Evolutionary conservation across 2,113 vertebrate genomes (phyloP).

Genomic region (Neopipo cinnamomea): DNA sequence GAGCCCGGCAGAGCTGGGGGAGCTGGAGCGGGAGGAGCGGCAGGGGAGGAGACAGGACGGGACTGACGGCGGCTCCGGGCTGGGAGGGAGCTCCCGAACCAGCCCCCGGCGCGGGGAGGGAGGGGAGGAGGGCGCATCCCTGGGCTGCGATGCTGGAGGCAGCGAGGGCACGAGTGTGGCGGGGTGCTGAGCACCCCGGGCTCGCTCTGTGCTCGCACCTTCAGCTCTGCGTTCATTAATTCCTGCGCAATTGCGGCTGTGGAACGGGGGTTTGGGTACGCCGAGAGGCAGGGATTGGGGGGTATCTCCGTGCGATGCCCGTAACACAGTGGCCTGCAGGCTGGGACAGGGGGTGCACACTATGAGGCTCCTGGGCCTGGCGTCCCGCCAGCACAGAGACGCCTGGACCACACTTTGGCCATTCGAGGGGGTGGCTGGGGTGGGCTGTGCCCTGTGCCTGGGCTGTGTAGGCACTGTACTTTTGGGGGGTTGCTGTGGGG

Average conservation of each 20-base stretch:
- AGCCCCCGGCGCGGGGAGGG: not conserved
- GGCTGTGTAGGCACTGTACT: accelerated
- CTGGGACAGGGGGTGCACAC: accelerated
- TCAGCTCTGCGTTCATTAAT: accelerated
- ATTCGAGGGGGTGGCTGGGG: not conserved
- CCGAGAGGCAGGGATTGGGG: not conserved
- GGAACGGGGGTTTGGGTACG: not conserved
- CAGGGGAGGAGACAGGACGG: slow-evolving; percentile 38
- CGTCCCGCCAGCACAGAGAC: not conserved
- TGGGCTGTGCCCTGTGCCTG: not conserved
- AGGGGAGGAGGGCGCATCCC: not conserved
- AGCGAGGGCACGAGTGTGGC: not conserved
- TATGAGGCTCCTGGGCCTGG: not conserved
- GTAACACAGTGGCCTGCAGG: accelerated
- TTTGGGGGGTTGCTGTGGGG: not conserved
- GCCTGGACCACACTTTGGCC: not conserved
- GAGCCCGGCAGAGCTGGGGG: not conserved
- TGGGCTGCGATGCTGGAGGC: not conserved
- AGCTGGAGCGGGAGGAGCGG: not conserved
- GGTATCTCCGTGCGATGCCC: not conserved
- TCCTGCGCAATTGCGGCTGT: not conserved
- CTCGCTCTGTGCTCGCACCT: not conserved
- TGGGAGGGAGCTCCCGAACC: not conserved
- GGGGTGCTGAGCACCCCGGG: not conserved
- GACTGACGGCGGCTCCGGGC: not conserved